A percentile compares a stretch with the other conserved stretches of the same genome.
Conservation (phyloP, 2,113 vertebrate species). For the Mobula hypostoma region DNA sequence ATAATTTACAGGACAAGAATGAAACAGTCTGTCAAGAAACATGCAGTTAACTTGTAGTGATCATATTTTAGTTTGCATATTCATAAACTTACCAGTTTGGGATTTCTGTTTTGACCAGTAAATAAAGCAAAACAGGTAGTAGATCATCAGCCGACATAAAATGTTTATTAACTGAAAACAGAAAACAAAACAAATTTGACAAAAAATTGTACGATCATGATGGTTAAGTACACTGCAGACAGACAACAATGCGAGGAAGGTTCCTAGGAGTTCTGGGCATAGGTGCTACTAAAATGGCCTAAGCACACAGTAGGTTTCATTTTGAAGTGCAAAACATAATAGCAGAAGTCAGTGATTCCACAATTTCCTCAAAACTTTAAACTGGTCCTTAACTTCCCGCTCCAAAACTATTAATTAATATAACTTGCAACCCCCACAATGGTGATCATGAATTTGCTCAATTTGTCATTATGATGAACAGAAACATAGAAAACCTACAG, state of each 20-base stretch:
- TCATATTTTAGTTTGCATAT: neutral
- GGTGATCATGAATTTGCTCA: neutral
- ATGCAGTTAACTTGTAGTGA: neutral
- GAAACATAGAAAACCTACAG: too few relatives aligned
- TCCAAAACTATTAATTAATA: neutral
- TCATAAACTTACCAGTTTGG: slow-evolving; percentile 80
- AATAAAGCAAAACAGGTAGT: slow-evolving; percentile 81
- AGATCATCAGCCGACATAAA: slow-evolving; percentile 89
- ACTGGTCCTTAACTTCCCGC: neutral
- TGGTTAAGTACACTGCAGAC: neutral
- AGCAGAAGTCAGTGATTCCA: neutral
- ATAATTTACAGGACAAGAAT: neutral
- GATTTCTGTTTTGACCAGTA: slow-evolving; percentile 91
- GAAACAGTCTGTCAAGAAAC: neutral
- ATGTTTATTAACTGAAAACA: slow-evolving; percentile 70
- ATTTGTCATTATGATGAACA: neutral
- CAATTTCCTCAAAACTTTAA: neutral
- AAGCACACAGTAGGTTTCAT: neutral
- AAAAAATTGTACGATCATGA: neutral
- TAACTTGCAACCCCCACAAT: neutral
- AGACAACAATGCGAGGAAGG: neutral
- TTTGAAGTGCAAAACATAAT: neutral
- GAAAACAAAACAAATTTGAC: slow-evolving; percentile 27
- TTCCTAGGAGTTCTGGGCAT: too few relatives aligned
- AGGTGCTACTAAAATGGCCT: neutral